A percentile compares a stretch with the other conserved stretches of the same genome.
These are phyloP conservation scores for Adelognathus sp. DNA, from an alignment of 2,888 invertebrate species.

Conservation along the genomic window DNA sequence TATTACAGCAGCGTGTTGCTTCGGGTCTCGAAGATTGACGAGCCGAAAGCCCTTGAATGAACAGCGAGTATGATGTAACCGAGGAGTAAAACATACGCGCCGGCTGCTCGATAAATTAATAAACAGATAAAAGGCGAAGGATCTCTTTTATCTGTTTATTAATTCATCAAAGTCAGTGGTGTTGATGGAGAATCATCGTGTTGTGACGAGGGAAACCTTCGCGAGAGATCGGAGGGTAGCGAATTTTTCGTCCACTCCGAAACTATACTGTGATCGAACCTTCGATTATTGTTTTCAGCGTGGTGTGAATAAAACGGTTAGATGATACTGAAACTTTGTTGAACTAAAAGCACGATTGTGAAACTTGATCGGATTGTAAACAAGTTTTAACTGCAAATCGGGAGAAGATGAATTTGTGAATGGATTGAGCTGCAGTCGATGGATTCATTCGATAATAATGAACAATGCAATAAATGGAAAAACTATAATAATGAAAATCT, in stretches of 20 bases:
- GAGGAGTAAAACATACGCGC: background rate
- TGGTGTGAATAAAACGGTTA: background rate
- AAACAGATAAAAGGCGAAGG: no score
- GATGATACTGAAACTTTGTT: background rate
- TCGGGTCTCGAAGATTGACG: background rate
- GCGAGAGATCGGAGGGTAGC: conserved; percentile 2
- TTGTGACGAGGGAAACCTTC: background rate
- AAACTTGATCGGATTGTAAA: no score
- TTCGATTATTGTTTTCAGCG: background rate
- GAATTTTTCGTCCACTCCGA: background rate
- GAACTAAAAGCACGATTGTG: no score
- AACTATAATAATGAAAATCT: no score
- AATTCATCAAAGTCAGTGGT: conserved; percentile 21
- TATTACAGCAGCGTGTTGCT: background rate
- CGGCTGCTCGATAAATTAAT: background rate
- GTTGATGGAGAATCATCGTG: background rate
- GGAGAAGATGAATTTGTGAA: no score
- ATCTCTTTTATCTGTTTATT: conserved; percentile 30
- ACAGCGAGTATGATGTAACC: background rate
- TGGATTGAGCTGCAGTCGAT: no score
- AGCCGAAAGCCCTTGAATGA: background rate
- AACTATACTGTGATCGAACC: background rate
- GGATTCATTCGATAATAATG: no score
- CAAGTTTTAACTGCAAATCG: no score
- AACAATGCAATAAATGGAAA: no score